phyloP scores from a whole-genome alignment of 1,140 invertebrate species.

The Scaptodrosophila lebanonensis region DNA sequence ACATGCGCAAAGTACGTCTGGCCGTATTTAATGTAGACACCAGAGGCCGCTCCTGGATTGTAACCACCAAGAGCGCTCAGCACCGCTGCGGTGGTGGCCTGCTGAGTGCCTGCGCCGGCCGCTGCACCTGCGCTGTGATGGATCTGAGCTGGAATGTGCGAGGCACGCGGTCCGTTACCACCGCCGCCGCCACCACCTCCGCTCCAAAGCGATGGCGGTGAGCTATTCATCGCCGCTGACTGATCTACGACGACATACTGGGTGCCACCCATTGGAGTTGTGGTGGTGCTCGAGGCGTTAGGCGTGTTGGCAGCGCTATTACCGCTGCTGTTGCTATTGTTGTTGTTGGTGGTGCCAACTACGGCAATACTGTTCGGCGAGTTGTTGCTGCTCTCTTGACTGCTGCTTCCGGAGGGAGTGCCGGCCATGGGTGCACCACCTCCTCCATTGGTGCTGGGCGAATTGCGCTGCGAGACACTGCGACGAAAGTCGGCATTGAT shows the following conservation, averaged over 20 bases:
- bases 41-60: slow-evolving; percentile 65
- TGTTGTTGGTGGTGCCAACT: slow-evolving; percentile 1
- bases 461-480: slow-evolving; percentile 70
- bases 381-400: slow-evolving; percentile 75
- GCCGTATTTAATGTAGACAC: slow-evolving; percentile 76
- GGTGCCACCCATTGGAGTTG: slow-evolving; percentile 29
- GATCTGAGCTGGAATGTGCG: slow-evolving; percentile 76
- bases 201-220: slow-evolving; percentile 43
- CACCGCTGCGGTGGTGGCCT: slow-evolving; percentile 55
- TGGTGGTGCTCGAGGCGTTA: slow-evolving; percentile 34
- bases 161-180: slow-evolving; percentile 36
- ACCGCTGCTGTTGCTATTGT: slow-evolving; percentile 32
- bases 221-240: slow-evolving; percentile 44
- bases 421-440: slow-evolving; percentile 34
- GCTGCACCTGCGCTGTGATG: slow-evolving; percentile 55
- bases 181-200: slow-evolving; percentile 33
- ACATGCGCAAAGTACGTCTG: slow-evolving; percentile 77
- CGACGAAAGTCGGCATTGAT: slow-evolving; percentile 66
- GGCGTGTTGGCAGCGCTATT: slow-evolving; percentile 63
- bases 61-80: slow-evolving; percentile 70
- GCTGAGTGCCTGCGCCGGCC: slow-evolving; percentile 51
- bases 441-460: slow-evolving; percentile 67
- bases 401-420: slow-evolving; percentile 34
- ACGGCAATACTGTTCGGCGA: slow-evolving; percentile 76
- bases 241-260: slow-evolving; percentile 59